Conservation (phyloP, 2,888 invertebrate species). For the Ophion costatus region DNA sequence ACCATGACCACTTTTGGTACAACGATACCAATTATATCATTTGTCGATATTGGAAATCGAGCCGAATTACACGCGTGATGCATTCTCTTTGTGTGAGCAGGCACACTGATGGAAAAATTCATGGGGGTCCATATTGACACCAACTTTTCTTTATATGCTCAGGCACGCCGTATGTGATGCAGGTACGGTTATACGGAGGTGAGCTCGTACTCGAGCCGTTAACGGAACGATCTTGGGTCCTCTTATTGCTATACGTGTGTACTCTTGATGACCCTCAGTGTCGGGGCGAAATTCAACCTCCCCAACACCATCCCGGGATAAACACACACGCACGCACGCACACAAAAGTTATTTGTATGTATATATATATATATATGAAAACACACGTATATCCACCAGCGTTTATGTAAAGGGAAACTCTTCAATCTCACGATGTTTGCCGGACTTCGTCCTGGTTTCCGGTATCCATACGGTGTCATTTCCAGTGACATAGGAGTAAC, state of each 20-base stretch:
- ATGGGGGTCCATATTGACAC: not conserved
- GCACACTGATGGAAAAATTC: too few relatives aligned
- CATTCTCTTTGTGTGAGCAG: too few relatives aligned
- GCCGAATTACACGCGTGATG: too few relatives aligned
- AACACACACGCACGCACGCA: too few relatives aligned
- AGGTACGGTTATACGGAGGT: conserved; percentile 51
- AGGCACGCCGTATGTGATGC: not conserved
- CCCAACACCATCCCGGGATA: not conserved
- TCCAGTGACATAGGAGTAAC: conserved; percentile 7
- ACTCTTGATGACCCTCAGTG: conserved; percentile 7
- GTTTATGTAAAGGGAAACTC: not conserved
- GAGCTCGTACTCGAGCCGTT: conserved; percentile 43
- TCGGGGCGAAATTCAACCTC: conserved; percentile 21
- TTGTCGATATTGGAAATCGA: too few relatives aligned
- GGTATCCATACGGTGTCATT: conserved; percentile 43
- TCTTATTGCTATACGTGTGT: not conserved
- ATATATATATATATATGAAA: too few relatives aligned
- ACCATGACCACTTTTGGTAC: too few relatives aligned
- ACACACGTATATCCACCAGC: too few relatives aligned
- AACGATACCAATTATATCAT: too few relatives aligned
- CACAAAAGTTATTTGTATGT: too few relatives aligned
- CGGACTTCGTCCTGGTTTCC: conserved; percentile 42
- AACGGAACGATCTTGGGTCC: conserved; percentile 37
- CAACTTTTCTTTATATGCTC: not conserved
- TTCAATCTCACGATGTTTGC: conserved; percentile 16